Evolutionary conservation across 64 coral and sea anemone genomes (phyloP).

Genomic region (Exaiptasia diaphana): DNA sequence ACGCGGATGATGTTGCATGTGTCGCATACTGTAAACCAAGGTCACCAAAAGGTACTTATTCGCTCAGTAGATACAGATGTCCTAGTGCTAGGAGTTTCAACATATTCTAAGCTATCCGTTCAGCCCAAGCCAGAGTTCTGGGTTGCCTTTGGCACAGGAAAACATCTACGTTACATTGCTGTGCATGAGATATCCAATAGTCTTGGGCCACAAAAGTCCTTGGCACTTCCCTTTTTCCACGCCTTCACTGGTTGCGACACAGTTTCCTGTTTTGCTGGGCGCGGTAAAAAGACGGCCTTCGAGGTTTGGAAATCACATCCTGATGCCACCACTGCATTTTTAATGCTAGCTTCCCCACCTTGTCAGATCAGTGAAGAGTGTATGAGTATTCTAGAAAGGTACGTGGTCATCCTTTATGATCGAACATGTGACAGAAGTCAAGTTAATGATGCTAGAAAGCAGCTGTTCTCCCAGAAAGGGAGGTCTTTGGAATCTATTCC

Average conservation of each 20-base stretch:
- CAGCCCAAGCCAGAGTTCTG: background rate
- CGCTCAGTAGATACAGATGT: conserved; percentile 61
- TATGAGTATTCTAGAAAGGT: conserved; percentile 12
- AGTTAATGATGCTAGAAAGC: conserved; percentile 54
- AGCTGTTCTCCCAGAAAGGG: conserved; percentile 61
- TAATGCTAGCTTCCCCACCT: background rate
- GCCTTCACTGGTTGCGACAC: conserved; percentile 55
- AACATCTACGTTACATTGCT: conserved; percentile 54
- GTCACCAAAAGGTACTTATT: conserved; percentile 23
- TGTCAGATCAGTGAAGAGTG: background rate
- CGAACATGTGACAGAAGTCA: conserved; percentile 1
- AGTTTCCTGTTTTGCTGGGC: conserved; percentile 32
- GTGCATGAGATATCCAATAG: conserved; percentile 18
- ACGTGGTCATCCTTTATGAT: conserved; percentile 21
- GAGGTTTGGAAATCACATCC: conserved; percentile 41
- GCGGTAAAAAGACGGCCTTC: conserved; percentile 64
- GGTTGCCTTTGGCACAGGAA: conserved; percentile 32
- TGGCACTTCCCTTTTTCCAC: conserved; percentile 47
- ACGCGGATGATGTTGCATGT: conserved; percentile 11
- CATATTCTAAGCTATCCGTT: background rate
- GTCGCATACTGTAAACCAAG: background rate
- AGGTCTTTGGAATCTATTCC: conserved; percentile 42
- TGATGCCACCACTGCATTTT: conserved; percentile 3
- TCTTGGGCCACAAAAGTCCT: conserved; percentile 18
- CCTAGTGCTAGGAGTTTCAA: conserved; percentile 2